Evolutionary conservation across 2,888 invertebrate genomes (phyloP).

Genomic region (Lasioglossum morio): DNA sequence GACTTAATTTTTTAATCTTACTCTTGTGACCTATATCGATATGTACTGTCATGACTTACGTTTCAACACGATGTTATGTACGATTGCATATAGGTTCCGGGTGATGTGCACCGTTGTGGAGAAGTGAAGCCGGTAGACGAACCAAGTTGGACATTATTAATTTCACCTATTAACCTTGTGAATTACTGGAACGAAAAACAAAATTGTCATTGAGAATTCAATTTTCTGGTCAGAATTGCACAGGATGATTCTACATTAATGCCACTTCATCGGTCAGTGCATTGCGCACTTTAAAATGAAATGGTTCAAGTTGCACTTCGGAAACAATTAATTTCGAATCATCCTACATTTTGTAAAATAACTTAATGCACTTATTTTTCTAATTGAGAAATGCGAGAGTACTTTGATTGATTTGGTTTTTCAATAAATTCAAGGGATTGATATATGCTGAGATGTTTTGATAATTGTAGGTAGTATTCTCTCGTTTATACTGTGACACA

Average conservation of each 20-base stretch:
- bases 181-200: not conserved
- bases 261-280: not conserved
- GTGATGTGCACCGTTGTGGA: conserved; percentile 63
- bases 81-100: conserved; percentile 66
- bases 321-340: not conserved
- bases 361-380: not conserved
- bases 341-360: not conserved
- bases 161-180: not conserved
- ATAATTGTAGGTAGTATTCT: not conserved
- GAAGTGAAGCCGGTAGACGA: conserved; percentile 54
- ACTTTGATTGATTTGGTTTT: not conserved
- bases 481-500: not conserved
- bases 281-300: not conserved
- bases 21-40: conserved; percentile 64
- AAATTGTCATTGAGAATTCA: not conserved
- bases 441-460: not conserved
- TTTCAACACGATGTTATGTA: conserved; percentile 48
- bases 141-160: conserved; percentile 32
- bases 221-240: not conserved
- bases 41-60: conserved; percentile 45
- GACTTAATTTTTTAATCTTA: conserved; percentile 75
- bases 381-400: not conserved
- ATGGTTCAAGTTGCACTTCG: not conserved
- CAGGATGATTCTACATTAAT: not conserved
- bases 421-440: not conserved